Evolutionary conservation across 2,888 invertebrate genomes (phyloP), one percentile per base, ranked within the genome.

Genomic region (Pollenia angustigena): DNA sequence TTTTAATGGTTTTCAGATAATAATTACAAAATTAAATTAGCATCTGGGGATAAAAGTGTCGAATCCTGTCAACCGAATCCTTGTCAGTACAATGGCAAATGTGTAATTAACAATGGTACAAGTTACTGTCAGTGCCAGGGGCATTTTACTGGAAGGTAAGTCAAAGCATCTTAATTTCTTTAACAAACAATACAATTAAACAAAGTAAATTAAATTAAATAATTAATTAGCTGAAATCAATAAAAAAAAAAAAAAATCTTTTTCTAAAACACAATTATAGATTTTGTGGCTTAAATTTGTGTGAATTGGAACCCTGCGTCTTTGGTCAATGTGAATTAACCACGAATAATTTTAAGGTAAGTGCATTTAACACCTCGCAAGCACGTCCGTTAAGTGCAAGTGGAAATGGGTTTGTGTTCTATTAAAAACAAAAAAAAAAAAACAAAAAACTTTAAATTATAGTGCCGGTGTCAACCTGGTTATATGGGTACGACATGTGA

Each of bases 51-150:
- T 60, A 95, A 95, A 76, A 94, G 94, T 42, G 94, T 96, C 64
- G 96, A 96, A 90, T 95, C 96, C 0, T 97, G 97, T 91, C 94
- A 94, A 71, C 96, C 96, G 0, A 96, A 96, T 93, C 96, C 96
- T 0, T 97, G 97, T 90, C 93, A 95, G 85, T 95, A 96, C 91
- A 95, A 94, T 12, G 97, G 97, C 0, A 95, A 95, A 89, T 97
- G 97, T 91, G 82, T 90, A 9, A 92, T 94, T 2, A 95, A 95
- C 66, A 95, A 95, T 40, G 92, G 93, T 8, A 95, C 93, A 87
- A 95, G 94, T 89, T 94, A 94, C 83, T 97, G 97, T 90, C 95
- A 96, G 88, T 97, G 97, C 91, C 93, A 93, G 46, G 96, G 96
- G 86, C 96, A 96, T 92, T 97, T 95, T 89, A 96, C 96, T 88